phyloP scores from a whole-genome alignment of 2,113 vertebrate species.

The Varanus salvator region DNA sequence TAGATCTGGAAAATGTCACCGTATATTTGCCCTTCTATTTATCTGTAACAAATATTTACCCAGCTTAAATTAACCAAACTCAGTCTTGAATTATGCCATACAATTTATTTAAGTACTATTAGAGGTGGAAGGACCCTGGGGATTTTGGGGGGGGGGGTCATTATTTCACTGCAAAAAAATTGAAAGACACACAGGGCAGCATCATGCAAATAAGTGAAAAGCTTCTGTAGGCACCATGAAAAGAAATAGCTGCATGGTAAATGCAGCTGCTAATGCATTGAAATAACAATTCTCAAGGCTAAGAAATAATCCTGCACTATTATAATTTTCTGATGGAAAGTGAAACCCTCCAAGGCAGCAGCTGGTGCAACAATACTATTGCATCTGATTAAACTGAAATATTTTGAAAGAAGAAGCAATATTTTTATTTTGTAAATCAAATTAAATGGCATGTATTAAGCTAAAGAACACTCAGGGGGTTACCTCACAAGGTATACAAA shows the following conservation, averaged over 20 bases:
- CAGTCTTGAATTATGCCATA: neutral
- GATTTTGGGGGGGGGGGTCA: neutral
- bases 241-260: neutral
- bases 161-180: conserved; percentile 4
- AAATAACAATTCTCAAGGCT: conserved; percentile 16
- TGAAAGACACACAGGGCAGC: neutral
- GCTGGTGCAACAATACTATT: conserved; percentile 32
- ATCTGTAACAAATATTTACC: neutral
- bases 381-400: conserved; percentile 11
- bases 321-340: conserved; percentile 23
- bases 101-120: neutral
- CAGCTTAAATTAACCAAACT: neutral
- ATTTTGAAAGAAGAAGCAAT: conserved; percentile 20
- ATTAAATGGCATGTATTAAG: conserved; percentile 2
- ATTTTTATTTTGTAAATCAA: conserved; percentile 22
- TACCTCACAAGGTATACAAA: neutral
- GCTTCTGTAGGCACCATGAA: neutral
- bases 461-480: neutral
- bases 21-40: neutral
- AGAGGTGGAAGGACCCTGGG: neutral
- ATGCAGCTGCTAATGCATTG: neutral
- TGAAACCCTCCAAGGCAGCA: neutral
- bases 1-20: neutral
- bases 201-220: neutral
- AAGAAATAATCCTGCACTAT: conserved; percentile 4